Conservation (phyloP, 2,113 vertebrate species). For the Notechis scutatus region DNA sequence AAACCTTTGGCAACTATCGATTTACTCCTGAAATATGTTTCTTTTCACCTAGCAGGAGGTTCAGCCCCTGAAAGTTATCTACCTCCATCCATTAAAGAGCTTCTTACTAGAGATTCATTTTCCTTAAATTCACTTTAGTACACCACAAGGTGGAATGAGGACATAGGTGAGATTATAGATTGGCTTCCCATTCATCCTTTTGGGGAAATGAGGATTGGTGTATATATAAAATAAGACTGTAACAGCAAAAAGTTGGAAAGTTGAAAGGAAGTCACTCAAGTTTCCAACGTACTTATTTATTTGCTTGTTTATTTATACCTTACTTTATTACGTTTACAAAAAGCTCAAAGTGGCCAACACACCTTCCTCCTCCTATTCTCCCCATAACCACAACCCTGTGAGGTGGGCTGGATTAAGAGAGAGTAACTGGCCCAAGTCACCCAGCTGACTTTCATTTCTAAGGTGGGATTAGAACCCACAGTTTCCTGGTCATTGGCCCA, state of each 20-base stretch:
- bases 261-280: not conserved
- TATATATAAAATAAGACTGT: not conserved
- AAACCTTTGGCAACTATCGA: not conserved
- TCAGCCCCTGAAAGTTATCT: not conserved
- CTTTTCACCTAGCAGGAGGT: not conserved
- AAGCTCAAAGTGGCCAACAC: no score
- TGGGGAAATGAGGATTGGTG: not conserved
- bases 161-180: constrained; percentile 24
- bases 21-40: not conserved
- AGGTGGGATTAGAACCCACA: no score
- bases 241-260: no score
- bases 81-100: not conserved
- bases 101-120: not conserved
- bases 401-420: no score
- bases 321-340: no score
- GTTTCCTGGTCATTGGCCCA: no score
- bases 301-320: no score
- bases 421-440: no score
- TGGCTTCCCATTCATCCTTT: accelerated
- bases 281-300: not conserved
- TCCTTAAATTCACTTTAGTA: not conserved
- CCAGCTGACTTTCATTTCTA: no score
- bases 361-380: no score
- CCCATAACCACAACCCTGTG: no score
- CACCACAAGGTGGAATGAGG: constrained; percentile 38